Conservation (phyloP, 1,140 invertebrate species). For the Sycophaga agraensis region DNA sequence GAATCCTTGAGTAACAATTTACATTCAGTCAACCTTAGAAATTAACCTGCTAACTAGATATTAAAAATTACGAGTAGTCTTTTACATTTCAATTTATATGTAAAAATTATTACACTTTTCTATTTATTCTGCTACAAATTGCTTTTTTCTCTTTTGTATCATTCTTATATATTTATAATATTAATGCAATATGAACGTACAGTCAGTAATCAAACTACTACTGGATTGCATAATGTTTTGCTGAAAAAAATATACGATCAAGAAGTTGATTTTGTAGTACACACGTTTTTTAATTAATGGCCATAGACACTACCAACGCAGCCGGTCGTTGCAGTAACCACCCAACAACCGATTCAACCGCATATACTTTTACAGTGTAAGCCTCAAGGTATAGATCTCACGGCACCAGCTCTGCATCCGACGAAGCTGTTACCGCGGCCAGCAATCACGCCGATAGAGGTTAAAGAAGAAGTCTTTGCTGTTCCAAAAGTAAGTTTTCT, state of each 20-base stretch:
- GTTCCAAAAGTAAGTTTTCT: constrained; percentile 53
- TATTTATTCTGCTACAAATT: too few relatives aligned
- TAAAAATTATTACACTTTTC: too few relatives aligned
- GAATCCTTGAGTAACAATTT: too few relatives aligned
- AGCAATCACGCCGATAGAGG: constrained; percentile 22
- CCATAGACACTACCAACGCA: constrained; percentile 37
- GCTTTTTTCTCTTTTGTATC: too few relatives aligned
- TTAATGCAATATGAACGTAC: too few relatives aligned
- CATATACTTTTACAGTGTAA: constrained; percentile 48
- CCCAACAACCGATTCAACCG: constrained; percentile 40
- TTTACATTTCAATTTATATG: too few relatives aligned
- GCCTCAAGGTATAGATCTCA: constrained; percentile 43
- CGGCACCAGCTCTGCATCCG: constrained; percentile 46
- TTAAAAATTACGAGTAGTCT: too few relatives aligned
- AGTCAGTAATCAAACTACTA: too few relatives aligned
- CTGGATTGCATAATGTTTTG: neutral
- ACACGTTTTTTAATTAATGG: neutral
- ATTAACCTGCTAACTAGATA: too few relatives aligned
- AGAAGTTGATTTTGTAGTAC: constrained; percentile 8
- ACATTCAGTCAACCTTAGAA: too few relatives aligned
- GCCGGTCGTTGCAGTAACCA: constrained; percentile 41
- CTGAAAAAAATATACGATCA: neutral
- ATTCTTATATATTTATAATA: too few relatives aligned
- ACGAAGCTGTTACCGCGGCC: constrained; percentile 50
- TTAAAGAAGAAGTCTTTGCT: constrained; percentile 58